Evolutionary conservation across 2,113 vertebrate species (phyloP), one percentile per base, ranked within the genome.

Genomic region (Thymallus thymallus): DNA sequence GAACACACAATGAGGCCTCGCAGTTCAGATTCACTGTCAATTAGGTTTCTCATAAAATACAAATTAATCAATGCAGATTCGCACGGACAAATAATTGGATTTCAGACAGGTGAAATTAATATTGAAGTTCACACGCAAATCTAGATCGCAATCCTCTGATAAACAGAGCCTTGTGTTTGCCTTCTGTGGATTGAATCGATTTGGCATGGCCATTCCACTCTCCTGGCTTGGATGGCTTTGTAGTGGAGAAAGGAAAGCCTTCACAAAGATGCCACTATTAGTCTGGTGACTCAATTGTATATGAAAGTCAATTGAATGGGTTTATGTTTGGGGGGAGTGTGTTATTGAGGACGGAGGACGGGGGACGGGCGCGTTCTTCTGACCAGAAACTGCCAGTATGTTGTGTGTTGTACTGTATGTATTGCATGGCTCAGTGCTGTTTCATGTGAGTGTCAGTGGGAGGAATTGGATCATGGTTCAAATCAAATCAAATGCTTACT

Each of bases 61-160:
- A 76, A 76, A 71, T 75, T 70, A 74, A 80, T 68, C 56, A 77
- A 68, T 23, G 73, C 45, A 71, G 58, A 71, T 73, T 65, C 68
- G 75, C 77, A 72, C 3, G 56, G 70, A 66, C 61, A 45, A 51
- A 75, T 85, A 85, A 87, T 82, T 90, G 86, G 85, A 85, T 88
- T 88, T 84, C 45, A 81, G 65, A 62, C 60, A 79, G 71, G 62
- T 61, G 46, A 82, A 76, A 80, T 80, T 72, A 84, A 85, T 84
- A 80, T 75, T 75, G 48, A 76, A 68, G 24, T 74, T 71, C 62
- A 64, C 68, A 22, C 35, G 41, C 61, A 63, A 66, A 76, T 62
- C 41, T 71, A 26, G 73, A 81, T 75, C 18, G 60, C 55, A 79
- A 80, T 73, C 14, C 56, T 58, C 14, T 75, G 35, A 60, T 65